A percentile compares a stretch with the other conserved stretches of the same genome.
phyloP scores from a whole-genome alignment of 2,888 invertebrate genomes.

The Strigamia maritima region DNA sequence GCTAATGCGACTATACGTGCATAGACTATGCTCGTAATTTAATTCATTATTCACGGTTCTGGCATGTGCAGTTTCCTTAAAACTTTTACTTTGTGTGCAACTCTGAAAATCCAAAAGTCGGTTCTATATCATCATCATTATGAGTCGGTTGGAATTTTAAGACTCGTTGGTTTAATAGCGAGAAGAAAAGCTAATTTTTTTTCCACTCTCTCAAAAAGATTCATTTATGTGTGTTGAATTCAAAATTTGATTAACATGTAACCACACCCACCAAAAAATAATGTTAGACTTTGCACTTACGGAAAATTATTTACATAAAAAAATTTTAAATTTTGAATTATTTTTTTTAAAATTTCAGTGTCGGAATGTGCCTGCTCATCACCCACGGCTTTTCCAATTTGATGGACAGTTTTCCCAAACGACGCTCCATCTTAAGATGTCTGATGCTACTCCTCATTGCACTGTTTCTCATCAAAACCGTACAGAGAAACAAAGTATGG shows the following conservation, averaged over 20 bases:
- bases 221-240: neutral
- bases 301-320: neutral
- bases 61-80: neutral
- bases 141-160: slow-evolving; percentile 17
- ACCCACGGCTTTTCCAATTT: slow-evolving; percentile 62
- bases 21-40: slow-evolving; percentile 18
- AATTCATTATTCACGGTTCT: slow-evolving; percentile 5
- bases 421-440: neutral
- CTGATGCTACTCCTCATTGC: slow-evolving; percentile 56
- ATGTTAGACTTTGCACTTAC: neutral
- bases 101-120: slow-evolving; percentile 19
- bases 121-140: slow-evolving; percentile 21
- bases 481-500: slow-evolving; percentile 73
- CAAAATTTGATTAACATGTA: slow-evolving; percentile 12
- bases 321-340: neutral
- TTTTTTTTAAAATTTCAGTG: slow-evolving; percentile 57
- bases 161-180: neutral
- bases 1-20: slow-evolving; percentile 1
- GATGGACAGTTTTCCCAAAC: slow-evolving; percentile 19
- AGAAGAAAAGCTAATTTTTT: slow-evolving; percentile 2
- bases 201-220: neutral
- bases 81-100: slow-evolving; percentile 28
- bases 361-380: slow-evolving; percentile 74
- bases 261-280: neutral
- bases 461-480: slow-evolving; percentile 64